Evolutionary conservation across 2,888 invertebrate genomes (phyloP).

Genomic region (Caenorhabditis virilis): DNA sequence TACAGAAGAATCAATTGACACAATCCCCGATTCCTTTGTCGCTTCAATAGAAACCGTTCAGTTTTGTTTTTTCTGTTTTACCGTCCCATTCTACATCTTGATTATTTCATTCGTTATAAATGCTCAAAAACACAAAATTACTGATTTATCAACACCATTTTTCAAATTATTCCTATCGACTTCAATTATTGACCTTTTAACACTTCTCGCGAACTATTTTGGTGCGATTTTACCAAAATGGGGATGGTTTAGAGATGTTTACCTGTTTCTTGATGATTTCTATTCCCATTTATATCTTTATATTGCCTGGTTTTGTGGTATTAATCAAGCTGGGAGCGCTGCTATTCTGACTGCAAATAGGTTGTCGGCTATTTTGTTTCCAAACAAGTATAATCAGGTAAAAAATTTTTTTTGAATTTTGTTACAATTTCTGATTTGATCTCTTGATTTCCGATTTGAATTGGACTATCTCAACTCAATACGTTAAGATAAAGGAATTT

Average conservation of each 20-base stretch:
- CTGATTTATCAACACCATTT: constrained; percentile 29
- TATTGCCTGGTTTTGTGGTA: constrained; percentile 30
- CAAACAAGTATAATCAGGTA: constrained; percentile 20
- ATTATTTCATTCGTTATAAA: constrained; percentile 15
- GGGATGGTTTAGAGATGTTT: constrained; percentile 15
- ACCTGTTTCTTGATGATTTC: constrained; percentile 10
- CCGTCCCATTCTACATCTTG: constrained; percentile 22
- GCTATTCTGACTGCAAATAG: constrained; percentile 26
- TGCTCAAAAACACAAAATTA: constrained; percentile 10
- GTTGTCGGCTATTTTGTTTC: constrained; percentile 25
- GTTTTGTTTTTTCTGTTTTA: constrained; percentile 18
- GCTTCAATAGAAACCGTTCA: no score
- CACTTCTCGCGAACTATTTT: constrained; percentile 27
- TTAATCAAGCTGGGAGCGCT: constrained; percentile 32
- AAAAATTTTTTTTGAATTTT: no score
- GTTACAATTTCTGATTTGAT: no score
- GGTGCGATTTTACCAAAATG: constrained; percentile 32
- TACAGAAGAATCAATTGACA: no score
- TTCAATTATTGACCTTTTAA: constrained; percentile 23
- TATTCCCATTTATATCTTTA: constrained; percentile 27
- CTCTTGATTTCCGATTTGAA: no score
- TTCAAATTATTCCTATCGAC: constrained; percentile 30
- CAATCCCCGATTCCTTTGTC: no score
- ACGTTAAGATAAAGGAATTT: no score
- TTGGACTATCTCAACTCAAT: no score